These are phyloP conservation scores for Columba guinea DNA, from an alignment of 2,797 vertebrate species.

Conservation along the genomic window DNA sequence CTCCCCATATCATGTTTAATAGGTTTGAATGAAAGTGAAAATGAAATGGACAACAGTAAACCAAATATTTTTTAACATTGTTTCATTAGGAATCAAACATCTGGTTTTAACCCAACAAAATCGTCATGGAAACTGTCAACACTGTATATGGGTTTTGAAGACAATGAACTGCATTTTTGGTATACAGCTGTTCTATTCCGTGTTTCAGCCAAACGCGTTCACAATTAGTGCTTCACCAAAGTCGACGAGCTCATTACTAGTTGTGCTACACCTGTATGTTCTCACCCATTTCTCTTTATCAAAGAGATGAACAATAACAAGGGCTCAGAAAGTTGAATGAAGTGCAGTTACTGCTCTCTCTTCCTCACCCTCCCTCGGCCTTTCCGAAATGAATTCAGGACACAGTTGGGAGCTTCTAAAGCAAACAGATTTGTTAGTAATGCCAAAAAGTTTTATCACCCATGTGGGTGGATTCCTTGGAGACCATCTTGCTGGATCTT, in stretches of 20 bases:
- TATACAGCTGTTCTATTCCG: neutral
- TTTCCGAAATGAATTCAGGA: neutral
- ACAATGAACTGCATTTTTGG: neutral
- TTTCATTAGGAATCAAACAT: neutral
- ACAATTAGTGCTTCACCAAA: neutral
- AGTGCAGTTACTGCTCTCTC: neutral
- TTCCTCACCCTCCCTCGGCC: neutral
- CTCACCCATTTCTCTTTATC: neutral
- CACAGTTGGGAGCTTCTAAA: neutral
- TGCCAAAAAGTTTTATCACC: neutral
- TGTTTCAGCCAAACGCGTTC: neutral
- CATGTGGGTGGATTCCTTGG: neutral
- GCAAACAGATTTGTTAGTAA: neutral
- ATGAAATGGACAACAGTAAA: neutral
- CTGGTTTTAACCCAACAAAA: neutral
- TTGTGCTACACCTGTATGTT: neutral
- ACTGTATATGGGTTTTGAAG: neutral
- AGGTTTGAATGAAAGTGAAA: neutral
- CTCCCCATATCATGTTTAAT: neutral
- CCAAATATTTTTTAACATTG: neutral
- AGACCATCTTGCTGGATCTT: neutral
- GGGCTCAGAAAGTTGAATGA: neutral
- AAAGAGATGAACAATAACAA: neutral
- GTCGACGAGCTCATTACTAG: neutral
- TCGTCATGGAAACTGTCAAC: neutral